Base-by-base conservation (phyloP, 2,888 invertebrate genomes). In the Drosophila diplacantha region DNA sequence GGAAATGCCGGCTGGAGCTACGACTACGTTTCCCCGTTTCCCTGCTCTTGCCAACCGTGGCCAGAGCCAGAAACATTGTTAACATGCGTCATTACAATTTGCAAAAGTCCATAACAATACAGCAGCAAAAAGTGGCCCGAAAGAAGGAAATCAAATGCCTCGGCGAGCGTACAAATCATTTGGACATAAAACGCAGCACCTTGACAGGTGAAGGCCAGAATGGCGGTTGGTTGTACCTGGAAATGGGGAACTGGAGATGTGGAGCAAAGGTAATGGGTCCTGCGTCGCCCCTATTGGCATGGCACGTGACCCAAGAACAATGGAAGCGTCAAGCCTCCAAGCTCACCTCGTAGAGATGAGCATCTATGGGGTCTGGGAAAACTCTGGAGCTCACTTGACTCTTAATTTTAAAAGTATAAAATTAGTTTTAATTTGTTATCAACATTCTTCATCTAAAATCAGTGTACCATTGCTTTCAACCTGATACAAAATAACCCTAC, bases 81-180 rank as follows among this genome's bases (percentile, higher is more conserved):
- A 84, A 84, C 85, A 83, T 83, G 78, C 84, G 82, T 82, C 84
- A 84, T 84, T 85, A 83, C 84, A 83, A 78, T 82, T 83, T 83
- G 82, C 74, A 77, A 76, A 75, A 74, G 75, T 74, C 58, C 74
- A 76, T 61, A 66, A 66, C 66, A 52, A 60, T 60, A 49, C 44
- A 18, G 32, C 29, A 20, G 37, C 52, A 73, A 53, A 63, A 60
- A 56, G 54, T 37, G 32, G 18, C 20, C 53, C 29, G 43, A 50
- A 64, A 69, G 39, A 67, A 64, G 55, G 66, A 77, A 81, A 81
- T 81, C 81, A 81, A 78, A 73, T 74, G 72, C 60, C 72, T 61
- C 61, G 56, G 58, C 74, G 60, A 73, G 67, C 58, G 75, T 72
- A 81, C 80, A 81, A 81, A 80, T 81, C 80, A 79, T 71, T 75